Conservation (phyloP, 2,888 invertebrate genomes). For the Tipula vernalis region DNA sequence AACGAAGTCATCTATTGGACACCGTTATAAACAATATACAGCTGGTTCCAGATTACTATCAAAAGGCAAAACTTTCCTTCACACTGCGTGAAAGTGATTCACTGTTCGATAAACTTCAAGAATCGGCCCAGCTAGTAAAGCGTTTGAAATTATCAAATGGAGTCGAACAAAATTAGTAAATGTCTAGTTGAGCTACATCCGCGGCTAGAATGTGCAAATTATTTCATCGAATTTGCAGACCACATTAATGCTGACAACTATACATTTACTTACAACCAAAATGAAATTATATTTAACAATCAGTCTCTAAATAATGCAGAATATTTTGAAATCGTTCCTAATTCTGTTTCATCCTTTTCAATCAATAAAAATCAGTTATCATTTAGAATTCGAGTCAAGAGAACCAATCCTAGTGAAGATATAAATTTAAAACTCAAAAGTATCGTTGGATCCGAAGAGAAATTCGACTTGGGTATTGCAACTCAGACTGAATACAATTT, state of each 20-base stretch:
- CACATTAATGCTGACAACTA: neutral
- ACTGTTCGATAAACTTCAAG: constrained; percentile 49
- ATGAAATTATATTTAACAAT: neutral
- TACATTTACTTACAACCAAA: neutral
- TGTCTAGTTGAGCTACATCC: constrained; percentile 11
- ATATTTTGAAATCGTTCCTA: neutral
- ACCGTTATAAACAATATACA: constrained; percentile 86
- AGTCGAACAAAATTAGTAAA: neutral
- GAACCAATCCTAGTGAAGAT: neutral
- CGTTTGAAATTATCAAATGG: neutral
- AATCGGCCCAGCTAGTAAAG: neutral
- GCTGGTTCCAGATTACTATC: constrained; percentile 69
- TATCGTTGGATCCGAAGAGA: neutral
- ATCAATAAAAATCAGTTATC: constrained; percentile 5
- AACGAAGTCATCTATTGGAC: constrained; percentile 75
- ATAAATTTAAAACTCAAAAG: neutral
- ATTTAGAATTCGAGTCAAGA: neutral
- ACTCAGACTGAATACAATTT: constrained; percentile 11
- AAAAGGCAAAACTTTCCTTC: constrained; percentile 68
- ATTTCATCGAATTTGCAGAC: constrained; percentile 12
- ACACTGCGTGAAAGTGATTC: constrained; percentile 63
- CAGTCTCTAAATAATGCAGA: neutral
- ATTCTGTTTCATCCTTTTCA: neutral
- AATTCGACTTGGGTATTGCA: neutral
- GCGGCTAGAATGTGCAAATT: constrained; percentile 12